Percentiles rank a stretch among this genome's conserved stretches.
These are phyloP conservation scores for Geopemphigus sp. DNA, from an alignment of 1,140 invertebrate species.

Conservation along the genomic window DNA sequence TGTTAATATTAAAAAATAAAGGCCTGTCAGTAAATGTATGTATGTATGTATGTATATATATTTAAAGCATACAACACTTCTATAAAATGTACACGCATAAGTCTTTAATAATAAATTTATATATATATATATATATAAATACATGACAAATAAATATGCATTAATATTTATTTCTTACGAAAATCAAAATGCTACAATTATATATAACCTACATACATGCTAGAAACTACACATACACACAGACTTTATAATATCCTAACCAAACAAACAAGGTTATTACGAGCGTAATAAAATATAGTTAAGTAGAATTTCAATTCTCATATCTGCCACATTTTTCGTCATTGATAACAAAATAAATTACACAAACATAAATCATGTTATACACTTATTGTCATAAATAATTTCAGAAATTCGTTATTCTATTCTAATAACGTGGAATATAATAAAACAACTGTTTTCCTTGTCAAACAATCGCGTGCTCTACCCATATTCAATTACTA, in stretches of 20 bases:
- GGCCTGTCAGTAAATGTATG: background rate
- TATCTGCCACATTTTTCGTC: no score
- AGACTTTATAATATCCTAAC: no score
- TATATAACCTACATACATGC: background rate
- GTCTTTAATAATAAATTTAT: background rate
- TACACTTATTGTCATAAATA: no score
- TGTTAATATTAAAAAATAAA: constrained; percentile 9
- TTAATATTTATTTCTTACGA: background rate
- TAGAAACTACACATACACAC: background rate
- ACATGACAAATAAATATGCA: background rate
- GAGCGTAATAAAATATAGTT: no score
- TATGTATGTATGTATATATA: constrained; percentile 8
- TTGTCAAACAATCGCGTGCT: no score
- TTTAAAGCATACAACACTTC: constrained; percentile 13
- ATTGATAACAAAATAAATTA: no score
- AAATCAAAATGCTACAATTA: constrained; percentile 22
- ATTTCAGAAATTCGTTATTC: no score
- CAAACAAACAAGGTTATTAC: background rate
- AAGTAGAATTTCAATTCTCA: no score
- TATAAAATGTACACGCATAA: constrained; percentile 1
- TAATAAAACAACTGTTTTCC: no score
- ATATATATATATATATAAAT: background rate
- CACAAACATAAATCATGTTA: no score
- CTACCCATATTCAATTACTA: no score
- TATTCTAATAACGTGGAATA: no score